Conservation (phyloP, 2,113 vertebrate genomes). For the Helogale parvula region DNA sequence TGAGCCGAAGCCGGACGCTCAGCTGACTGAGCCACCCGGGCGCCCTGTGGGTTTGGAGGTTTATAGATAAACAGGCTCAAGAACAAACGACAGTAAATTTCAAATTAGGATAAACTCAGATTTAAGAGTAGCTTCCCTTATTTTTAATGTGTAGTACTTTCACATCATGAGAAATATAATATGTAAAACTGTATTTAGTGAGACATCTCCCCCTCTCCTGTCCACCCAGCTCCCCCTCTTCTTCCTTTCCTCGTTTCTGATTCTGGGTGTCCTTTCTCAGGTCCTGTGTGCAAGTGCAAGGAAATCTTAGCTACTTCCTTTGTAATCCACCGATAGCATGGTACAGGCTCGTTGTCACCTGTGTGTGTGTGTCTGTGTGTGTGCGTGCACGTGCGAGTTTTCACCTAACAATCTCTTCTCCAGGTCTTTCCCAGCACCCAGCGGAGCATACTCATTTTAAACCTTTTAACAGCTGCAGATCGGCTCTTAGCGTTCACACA, state of each 20-base stretch:
- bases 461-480: background rate
- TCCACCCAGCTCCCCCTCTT: background rate
- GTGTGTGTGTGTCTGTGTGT: background rate
- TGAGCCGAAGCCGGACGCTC: too few relatives aligned
- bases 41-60: background rate
- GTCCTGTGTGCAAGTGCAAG: too few relatives aligned
- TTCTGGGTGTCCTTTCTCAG: too few relatives aligned
- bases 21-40: too few relatives aligned
- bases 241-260: background rate
- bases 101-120: background rate
- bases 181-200: background rate
- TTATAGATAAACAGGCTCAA: background rate
- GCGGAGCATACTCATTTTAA: accelerated
- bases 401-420: background rate
- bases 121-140: background rate
- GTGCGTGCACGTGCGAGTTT: background rate
- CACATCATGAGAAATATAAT: background rate
- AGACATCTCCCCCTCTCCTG: background rate
- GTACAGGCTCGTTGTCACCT: background rate
- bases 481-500: accelerated
- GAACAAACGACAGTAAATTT: background rate
- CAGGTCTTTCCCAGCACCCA: background rate
- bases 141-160: background rate
- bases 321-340: background rate
- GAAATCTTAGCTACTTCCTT: background rate